Base-by-base conservation (phyloP, 2,113 vertebrate genomes). In the Brachyistius frenatus region DNA sequence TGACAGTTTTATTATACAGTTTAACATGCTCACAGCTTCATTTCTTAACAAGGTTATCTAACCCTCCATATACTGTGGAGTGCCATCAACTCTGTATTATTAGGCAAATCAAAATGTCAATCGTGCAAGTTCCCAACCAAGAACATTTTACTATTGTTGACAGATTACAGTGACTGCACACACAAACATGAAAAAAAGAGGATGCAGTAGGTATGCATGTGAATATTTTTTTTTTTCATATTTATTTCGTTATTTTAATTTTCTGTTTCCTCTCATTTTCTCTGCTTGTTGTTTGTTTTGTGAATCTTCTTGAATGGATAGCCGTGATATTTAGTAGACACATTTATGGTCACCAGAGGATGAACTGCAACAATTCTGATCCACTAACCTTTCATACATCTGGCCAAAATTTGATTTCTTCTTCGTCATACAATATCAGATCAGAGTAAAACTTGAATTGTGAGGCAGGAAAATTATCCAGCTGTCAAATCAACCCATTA, bases 1-100 rank as follows among this genome's bases (percentile, higher is more conserved):
- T 63, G 37, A 11, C 41, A 64, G 47, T 52, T 73, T 73, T 60
- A 32, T 54, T 35, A 30, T 53, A 64, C 60, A 55, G 63, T 30
- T 58, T 66, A 54, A 35, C n/a, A 32, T 23, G 35, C 44, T 66
- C 44, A 52, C 46, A 52, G 35, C 54, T 58, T 36, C 35, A 41
- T 44, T 52, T 66, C 14, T 3, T 57, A 6, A 57, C 52, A 56
- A 66, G 15, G 62, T 66, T 39, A 57, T 76, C 66, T 39, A 58
- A 66, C 73, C 23, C 35, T 50, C 35, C 53, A 33, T 39, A 58
- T 58, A 66, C 23, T 7, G 32, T 31, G 46, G 72, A 57, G 32
- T 31, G 9, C 8, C 36, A 64, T 49, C 44, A 60, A n/a, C n/a
- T 76, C 30, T 66, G 37, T 61, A 7, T 66, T 58, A 58, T 7